Percentiles rank a stretch among this genome's conserved stretches.
These are phyloP conservation scores for Scylla paramamosain DNA, from an alignment of 1,140 invertebrate genomes.

Conservation along the genomic window DNA sequence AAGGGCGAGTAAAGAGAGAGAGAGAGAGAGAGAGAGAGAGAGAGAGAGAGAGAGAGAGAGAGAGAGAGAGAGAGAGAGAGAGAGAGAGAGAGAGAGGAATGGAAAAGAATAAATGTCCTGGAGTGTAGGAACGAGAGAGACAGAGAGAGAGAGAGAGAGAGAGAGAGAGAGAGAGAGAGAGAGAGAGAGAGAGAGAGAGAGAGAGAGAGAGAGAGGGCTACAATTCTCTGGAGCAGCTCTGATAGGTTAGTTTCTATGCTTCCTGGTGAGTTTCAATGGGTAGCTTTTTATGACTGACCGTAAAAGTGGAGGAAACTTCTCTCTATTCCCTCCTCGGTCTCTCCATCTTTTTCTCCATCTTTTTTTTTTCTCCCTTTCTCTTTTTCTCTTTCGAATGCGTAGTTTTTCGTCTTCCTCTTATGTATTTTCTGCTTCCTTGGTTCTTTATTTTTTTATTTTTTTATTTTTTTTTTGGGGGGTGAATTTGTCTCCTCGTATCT, in stretches of 20 bases:
- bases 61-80: not conserved
- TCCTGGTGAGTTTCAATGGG: not conserved
- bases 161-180: not conserved
- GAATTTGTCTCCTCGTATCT: too few relatives aligned
- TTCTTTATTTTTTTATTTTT: not conserved
- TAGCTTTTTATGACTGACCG: not conserved
- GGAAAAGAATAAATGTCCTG: not conserved
- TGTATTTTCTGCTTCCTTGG: not conserved
- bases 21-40: not conserved
- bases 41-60: not conserved
- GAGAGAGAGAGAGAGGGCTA: not conserved
- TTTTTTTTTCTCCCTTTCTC: not conserved
- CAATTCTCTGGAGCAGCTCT: not conserved
- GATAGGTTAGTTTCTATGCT: conserved; percentile 12
- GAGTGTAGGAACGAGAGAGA: not conserved
- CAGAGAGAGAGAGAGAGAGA: not conserved
- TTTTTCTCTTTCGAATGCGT: not conserved
- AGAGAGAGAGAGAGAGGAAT: not conserved
- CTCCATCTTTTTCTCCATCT: not conserved
- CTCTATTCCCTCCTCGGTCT: not conserved
- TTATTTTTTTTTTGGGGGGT: too few relatives aligned
- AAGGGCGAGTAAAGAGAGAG: too few relatives aligned
- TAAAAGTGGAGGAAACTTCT: conserved; percentile 14
- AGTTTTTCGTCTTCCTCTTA: not conserved
- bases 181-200: not conserved